Evolutionary conservation across 2,113 vertebrate genomes (phyloP).

Genomic region (Pogona vitticeps): DNA sequence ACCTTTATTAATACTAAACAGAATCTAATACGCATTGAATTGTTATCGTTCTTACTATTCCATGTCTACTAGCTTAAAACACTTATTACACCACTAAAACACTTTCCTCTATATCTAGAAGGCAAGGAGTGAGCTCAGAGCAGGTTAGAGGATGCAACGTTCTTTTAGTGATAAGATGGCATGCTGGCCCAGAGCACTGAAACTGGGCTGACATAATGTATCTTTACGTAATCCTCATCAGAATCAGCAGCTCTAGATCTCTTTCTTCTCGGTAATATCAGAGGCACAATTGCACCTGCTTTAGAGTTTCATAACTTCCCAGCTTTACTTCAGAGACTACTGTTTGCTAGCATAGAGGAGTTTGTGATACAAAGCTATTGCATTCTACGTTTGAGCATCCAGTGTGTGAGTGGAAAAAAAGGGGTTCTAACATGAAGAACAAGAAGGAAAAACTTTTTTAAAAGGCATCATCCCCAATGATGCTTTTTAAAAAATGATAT

Average conservation of each 20-base stretch:
- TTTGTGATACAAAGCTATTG: neutral
- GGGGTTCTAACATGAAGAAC: neutral
- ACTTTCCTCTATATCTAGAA: too few species aligned
- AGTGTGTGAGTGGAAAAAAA: neutral
- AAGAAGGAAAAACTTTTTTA: neutral
- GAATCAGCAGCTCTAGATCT: neutral
- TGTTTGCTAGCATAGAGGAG: neutral
- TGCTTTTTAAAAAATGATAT: neutral
- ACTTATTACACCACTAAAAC: neutral
- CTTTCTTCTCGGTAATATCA: neutral
- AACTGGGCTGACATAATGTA: neutral
- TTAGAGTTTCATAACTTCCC: neutral
- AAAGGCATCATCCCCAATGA: neutral
- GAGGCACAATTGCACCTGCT: too few species aligned
- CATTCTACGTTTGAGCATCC: neutral
- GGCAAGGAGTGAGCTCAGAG: neutral
- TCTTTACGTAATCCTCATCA: neutral
- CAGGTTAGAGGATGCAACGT: neutral
- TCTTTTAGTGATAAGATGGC: neutral
- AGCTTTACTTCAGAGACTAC: neutral
- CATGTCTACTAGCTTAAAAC: neutral
- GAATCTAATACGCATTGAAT: slow-evolving; percentile 46
- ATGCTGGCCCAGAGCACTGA: neutral
- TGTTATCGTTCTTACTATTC: neutral
- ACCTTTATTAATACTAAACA: slow-evolving; percentile 10